phyloP scores from a whole-genome alignment of 2,888 invertebrate genomes.

The Hyposoter didymator region DNA sequence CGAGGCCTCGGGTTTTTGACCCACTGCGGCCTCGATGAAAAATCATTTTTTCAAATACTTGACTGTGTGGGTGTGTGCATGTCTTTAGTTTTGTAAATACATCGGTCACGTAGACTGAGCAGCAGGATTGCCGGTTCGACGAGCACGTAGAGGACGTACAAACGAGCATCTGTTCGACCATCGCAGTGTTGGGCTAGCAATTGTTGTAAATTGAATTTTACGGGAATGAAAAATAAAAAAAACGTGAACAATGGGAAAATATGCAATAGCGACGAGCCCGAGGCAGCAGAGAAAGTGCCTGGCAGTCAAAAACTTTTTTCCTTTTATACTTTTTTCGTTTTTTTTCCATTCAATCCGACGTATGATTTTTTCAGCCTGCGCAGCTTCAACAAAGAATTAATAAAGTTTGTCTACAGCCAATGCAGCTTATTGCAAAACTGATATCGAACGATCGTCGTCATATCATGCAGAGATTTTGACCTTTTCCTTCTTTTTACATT shows the following conservation, averaged over 20 bases:
- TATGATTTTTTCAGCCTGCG: neutral
- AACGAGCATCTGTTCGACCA: slow-evolving; percentile 18
- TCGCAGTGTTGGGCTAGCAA: neutral
- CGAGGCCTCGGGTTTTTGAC: slow-evolving; percentile 21
- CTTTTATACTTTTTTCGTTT: neutral
- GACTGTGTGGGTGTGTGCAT: neutral
- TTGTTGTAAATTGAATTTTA: slow-evolving; percentile 38
- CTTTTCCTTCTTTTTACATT: neutral
- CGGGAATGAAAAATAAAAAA: slow-evolving; percentile 22
- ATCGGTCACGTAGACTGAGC: slow-evolving; percentile 31
- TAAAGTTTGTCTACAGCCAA: neutral
- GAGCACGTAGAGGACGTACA: slow-evolving; percentile 35
- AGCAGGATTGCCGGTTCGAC: slow-evolving; percentile 8
- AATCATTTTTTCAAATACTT: slow-evolving; percentile 17
- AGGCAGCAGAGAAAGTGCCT: neutral
- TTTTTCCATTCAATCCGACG: neutral
- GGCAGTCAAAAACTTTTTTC: neutral
- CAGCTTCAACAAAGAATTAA: neutral
- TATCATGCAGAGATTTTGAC: neutral
- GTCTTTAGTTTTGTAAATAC: slow-evolving; percentile 34
- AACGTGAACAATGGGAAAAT: neutral
- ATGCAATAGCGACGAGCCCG: neutral
- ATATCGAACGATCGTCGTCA: neutral
- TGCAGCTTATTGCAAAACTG: neutral
- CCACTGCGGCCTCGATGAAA: neutral